Evolutionary conservation across 2,888 invertebrate species (phyloP), one percentile per base, ranked within the genome.

Genomic region (Pammene fasciana): DNA sequence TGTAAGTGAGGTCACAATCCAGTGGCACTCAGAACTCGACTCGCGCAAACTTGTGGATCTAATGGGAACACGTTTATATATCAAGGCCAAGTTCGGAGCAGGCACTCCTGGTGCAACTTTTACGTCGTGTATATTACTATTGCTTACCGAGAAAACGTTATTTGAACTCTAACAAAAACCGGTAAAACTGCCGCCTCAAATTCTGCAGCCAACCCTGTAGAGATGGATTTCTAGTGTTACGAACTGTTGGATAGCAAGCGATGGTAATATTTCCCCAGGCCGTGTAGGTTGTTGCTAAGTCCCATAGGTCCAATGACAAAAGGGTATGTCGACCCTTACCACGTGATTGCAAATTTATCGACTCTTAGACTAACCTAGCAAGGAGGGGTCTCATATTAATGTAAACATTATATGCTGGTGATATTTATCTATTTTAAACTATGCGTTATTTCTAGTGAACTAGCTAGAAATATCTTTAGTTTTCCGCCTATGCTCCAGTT

Each of bases 1-100:
- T 3, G 38, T 9, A 3, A 9, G 7, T 38, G 26, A 50, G 18
- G 18, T 50, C 50, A 50, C 18, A 1, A 14, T 50, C 11, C 18
- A 9, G 6, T 50, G 26, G 50, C 16, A 18, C 26, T 18, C 9
- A 16, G 26, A 11, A 0, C 34, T n/a, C 13, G 8, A 54, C 54
- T 36, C 54, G 54, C 34, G 6, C 8, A 13, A 6, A n/a, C 54
- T 34, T 34, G 50, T 5, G 50, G 11, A 16, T 16, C 1, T 16
- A 26, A 18, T 34, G 34, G 34, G 52, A 52, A 54, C 54, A 8
- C 11, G 34, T 14, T 6, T n/a, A 26, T 46, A 38, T 50, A 61
- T 62, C 65, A 70, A 70, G 70, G 70, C 70, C 70, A 70, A 70
- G 70, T 70, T 70, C 70, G 68, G 55, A 65, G 60, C 61, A 65